These are phyloP conservation scores for Melikaiella ostensackeni DNA, from an alignment of 2,888 invertebrate genomes.

Conservation along the genomic window DNA sequence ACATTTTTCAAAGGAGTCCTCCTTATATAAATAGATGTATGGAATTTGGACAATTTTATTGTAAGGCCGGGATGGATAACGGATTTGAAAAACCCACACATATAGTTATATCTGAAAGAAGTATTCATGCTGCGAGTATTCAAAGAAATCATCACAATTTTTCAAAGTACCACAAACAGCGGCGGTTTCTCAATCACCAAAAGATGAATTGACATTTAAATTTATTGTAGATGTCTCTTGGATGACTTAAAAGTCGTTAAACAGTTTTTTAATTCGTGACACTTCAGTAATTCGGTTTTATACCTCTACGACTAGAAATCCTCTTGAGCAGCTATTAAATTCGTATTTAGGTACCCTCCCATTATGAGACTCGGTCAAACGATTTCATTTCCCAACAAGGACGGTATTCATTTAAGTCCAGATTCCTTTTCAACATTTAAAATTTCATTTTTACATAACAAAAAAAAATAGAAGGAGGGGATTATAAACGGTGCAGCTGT, in stretches of 20 bases:
- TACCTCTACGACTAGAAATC: constrained; percentile 24
- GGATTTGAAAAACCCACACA: background rate
- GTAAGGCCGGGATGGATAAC: background rate
- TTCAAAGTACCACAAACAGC: background rate
- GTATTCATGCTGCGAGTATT: background rate
- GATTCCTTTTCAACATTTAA: background rate
- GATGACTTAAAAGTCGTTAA: background rate
- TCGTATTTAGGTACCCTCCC: background rate
- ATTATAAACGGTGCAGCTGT: constrained; percentile 13
- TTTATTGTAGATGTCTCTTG: background rate
- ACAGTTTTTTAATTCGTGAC: background rate
- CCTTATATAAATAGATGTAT: background rate
- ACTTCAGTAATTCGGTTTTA: background rate
- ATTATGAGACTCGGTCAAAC: background rate
- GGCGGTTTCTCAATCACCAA: background rate
- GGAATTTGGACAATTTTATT: background rate
- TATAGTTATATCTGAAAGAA: background rate
- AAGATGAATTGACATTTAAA: background rate
- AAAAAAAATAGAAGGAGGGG: background rate
- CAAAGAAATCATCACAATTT: background rate
- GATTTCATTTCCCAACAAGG: background rate
- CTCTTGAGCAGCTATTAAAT: constrained; percentile 3
- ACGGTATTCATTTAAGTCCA: background rate
- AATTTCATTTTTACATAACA: background rate
- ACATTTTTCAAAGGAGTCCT: too few relatives aligned